Base-by-base conservation (phyloP, 2,888 invertebrate species). In the Synanthedon vespiformis region DNA sequence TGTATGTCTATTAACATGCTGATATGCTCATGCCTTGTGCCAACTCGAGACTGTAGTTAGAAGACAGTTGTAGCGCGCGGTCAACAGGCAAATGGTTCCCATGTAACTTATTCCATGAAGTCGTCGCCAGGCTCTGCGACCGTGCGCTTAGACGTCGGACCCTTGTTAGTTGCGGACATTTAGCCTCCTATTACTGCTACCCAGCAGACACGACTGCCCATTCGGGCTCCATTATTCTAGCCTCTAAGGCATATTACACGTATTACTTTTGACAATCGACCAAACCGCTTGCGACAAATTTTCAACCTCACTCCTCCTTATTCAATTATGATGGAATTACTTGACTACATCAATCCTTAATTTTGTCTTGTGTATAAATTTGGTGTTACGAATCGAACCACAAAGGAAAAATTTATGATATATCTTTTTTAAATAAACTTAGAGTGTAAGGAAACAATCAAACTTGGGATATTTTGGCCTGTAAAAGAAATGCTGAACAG, bases 61-160 rank as follows among this genome's bases (percentile, higher is more conserved):
- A 44, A 6, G 13, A 14, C 12, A 48, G 52, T 55, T 54, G 54
- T 54, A 50, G 52, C 52, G 16, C 41, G 61, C 58, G 57, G 62
- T 65, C 63, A 64, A 58, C 64, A 63, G 59, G 61, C 67, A 64
- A 64, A 58, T 67, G 59, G 65, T 68, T 68, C 68, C 61, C 67
- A 63, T 73, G 68, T 68, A 65, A 61, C 68, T 58, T 67, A 67
- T 76, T 75, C 73, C 69, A 62, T 73, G 74, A 77, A 76, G 67
- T 68, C 61, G 64, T 65, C 57, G 60, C 55, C 59, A 12, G 56
- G 54, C 57, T 54, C 57, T 57, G 54, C 64, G 69, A 56, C 57
- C 63, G 65, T 69, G 68, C 58, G 59, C 59, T 57, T 55, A 56
- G 59, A 55, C 64, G 60, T 58, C 57, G 59, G 58, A 61, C 63